Conservation (phyloP, 2,113 vertebrate genomes). For the Trematocara nigrifrons region DNA sequence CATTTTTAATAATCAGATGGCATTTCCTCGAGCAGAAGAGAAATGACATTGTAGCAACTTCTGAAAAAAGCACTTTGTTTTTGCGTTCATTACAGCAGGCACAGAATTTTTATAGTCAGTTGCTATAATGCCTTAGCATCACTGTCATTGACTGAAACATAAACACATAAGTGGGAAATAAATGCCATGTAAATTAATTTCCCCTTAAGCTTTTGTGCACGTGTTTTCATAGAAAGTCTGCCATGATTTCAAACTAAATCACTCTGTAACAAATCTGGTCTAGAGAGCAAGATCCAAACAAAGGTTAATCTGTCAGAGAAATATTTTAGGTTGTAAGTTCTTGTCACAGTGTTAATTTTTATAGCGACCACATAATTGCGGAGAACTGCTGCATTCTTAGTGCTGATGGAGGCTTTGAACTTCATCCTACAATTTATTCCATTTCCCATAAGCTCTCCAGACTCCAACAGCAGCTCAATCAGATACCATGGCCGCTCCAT, state of each 20-base stretch:
- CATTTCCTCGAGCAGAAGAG: neutral
- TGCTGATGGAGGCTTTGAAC: neutral
- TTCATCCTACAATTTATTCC: constrained; percentile 27
- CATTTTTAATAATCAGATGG: neutral
- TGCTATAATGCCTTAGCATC: neutral
- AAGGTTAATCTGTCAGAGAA: constrained; percentile 40
- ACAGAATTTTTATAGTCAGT: neutral
- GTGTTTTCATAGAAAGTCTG: neutral
- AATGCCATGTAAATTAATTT: neutral
- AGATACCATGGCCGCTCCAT: constrained; percentile 1
- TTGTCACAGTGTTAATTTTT: constrained; percentile 37
- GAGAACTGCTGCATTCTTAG: neutral
- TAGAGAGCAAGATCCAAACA: neutral
- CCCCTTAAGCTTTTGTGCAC: neutral
- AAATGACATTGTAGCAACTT: neutral
- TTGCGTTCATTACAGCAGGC: neutral
- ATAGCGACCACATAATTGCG: constrained; percentile 24
- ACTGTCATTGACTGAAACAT: neutral
- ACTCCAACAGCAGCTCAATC: constrained; percentile 22
- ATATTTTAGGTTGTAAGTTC: constrained; percentile 31
- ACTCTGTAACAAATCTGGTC: constrained; percentile 15
- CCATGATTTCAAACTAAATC: neutral
- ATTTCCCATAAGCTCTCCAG: constrained; percentile 16
- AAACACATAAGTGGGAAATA: neutral
- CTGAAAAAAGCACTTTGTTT: neutral